Percentiles rank a stretch among this genome's conserved stretches.
phyloP scores from a whole-genome alignment of 1,140 invertebrate species.

The Idris sp. region DNA sequence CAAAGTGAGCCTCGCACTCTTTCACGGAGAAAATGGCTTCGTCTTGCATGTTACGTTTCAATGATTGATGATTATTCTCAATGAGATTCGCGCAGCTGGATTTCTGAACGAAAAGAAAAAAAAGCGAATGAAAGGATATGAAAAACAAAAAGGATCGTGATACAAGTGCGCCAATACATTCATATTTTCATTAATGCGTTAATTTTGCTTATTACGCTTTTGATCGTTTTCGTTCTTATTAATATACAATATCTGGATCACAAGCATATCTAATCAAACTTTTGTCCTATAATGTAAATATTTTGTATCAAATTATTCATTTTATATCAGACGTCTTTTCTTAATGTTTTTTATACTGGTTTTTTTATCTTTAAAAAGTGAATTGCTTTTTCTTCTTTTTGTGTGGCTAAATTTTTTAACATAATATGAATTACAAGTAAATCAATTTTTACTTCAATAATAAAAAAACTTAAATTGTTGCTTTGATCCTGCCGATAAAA shows the following conservation, averaged over 20 bases:
- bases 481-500: slow-evolving; percentile 65
- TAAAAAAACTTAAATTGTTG: no score
- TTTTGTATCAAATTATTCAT: not conserved
- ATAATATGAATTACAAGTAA: no score
- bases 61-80: slow-evolving; percentile 76
- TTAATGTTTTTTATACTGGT: no score
- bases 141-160: slow-evolving; percentile 54
- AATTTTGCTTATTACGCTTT: slow-evolving; percentile 15
- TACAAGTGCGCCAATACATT: slow-evolving; percentile 53
- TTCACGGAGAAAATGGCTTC: slow-evolving; percentile 56
- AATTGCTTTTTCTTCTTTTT: no score
- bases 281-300: slow-evolving; percentile 3
- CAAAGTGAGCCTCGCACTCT: slow-evolving; percentile 69
- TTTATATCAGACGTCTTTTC: no score
- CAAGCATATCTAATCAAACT: not conserved
- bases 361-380: no score
- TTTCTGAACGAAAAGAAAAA: slow-evolving; percentile 31
- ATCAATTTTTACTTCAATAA: no score
- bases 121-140: slow-evolving; percentile 35
- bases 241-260: slow-evolving; percentile 13
- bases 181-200: slow-evolving; percentile 52
- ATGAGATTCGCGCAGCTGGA: slow-evolving; percentile 74
- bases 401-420: slow-evolving; percentile 9
- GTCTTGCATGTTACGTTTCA: slow-evolving; percentile 71
- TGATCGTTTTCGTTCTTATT: not conserved